Conservation (phyloP, 2,113 vertebrate species). For the Microtus pennsylvanicus region DNA sequence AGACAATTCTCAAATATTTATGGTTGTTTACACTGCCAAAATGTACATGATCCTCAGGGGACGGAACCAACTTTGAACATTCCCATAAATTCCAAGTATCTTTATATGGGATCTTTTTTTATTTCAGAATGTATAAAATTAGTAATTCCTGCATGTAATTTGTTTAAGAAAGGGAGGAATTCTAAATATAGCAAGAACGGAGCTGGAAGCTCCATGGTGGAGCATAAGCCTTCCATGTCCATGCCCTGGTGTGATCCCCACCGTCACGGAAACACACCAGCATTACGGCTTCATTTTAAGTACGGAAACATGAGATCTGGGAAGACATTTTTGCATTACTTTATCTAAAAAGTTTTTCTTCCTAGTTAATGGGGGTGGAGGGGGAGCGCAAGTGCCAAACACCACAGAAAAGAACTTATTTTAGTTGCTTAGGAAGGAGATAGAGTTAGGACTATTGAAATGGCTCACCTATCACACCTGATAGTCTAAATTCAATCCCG, state of each 20-base stretch:
- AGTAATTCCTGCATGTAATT: neutral
- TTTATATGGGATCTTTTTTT: neutral
- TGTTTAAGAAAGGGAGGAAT: neutral
- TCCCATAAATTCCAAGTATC: neutral
- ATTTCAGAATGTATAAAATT: slow-evolving; percentile 16
- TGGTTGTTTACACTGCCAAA: neutral
- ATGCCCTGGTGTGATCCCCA: neutral
- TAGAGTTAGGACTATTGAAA: neutral
- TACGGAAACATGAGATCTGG: neutral
- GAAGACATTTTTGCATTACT: neutral
- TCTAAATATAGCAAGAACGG: neutral
- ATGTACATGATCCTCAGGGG: neutral
- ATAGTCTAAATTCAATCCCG: neutral
- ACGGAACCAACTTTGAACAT: neutral
- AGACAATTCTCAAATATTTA: slow-evolving; percentile 2
- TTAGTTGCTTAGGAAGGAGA: neutral
- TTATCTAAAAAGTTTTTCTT: neutral
- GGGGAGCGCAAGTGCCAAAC: neutral
- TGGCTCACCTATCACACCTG: neutral
- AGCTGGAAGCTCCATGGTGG: neutral
- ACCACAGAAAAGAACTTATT: neutral
- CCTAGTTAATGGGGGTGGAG: neutral
- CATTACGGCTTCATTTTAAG: neutral
- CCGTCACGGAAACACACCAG: neutral
- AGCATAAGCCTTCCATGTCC: neutral